These are phyloP conservation scores for Drosophila rellima DNA, from an alignment of 2,888 invertebrate species.

Conservation along the genomic window DNA sequence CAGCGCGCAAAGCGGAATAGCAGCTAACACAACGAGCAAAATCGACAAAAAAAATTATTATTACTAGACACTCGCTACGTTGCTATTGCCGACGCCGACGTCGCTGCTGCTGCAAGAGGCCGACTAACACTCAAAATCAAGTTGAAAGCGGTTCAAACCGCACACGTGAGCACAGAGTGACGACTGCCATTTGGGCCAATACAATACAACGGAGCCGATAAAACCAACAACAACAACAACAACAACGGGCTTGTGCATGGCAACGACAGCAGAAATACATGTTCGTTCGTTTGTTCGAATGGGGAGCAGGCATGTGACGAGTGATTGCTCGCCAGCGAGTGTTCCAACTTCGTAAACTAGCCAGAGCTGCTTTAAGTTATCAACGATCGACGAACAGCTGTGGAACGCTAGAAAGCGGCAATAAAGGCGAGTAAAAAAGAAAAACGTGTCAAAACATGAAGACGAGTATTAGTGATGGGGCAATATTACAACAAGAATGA, in stretches of 20 bases:
- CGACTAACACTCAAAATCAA: slow-evolving; percentile 62
- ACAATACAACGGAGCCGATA: slow-evolving; percentile 29
- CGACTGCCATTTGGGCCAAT: slow-evolving; percentile 54
- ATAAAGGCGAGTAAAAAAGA: slow-evolving; percentile 44
- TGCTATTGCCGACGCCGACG: slow-evolving; percentile 5
- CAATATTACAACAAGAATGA: background rate
- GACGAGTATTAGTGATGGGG: background rate
- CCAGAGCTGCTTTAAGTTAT: slow-evolving; percentile 38
- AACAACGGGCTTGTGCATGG: slow-evolving; percentile 28
- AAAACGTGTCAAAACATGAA: slow-evolving; percentile 70
- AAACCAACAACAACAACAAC: slow-evolving; percentile 28
- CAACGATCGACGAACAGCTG: slow-evolving; percentile 38
- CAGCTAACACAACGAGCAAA: slow-evolving; percentile 38
- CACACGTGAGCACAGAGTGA: slow-evolving; percentile 23
- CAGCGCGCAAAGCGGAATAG: slow-evolving; percentile 43
- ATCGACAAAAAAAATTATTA: slow-evolving; percentile 29
- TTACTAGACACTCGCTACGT: slow-evolving; percentile 33
- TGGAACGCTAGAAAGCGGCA: slow-evolving; percentile 25
- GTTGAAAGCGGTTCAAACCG: slow-evolving; percentile 77
- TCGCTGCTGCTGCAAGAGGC: slow-evolving; percentile 14
- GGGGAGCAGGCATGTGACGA: slow-evolving; percentile 47
- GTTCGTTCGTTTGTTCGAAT: slow-evolving; percentile 6
- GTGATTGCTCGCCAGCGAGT: slow-evolving; percentile 38
- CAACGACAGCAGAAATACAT: slow-evolving; percentile 31
- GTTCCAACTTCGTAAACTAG: slow-evolving; percentile 40